These are phyloP conservation scores for Tetranychus urticae DNA, from an alignment of 1,140 invertebrate species.

Conservation along the genomic window DNA sequence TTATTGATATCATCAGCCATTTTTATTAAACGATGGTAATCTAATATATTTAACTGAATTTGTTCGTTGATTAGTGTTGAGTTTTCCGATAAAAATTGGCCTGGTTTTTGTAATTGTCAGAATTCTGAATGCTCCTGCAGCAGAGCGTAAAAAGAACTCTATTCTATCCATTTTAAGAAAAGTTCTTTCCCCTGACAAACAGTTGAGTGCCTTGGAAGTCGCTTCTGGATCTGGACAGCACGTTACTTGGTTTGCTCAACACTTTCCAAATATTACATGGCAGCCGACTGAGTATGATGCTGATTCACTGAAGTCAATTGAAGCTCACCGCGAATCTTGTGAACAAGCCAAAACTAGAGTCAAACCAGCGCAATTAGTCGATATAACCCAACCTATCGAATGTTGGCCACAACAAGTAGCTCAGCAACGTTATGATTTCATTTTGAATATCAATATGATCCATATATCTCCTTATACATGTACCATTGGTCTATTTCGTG, in stretches of 20 bases:
- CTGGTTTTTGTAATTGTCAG: too few relatives aligned
- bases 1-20: too few relatives aligned
- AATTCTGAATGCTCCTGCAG: not conserved
- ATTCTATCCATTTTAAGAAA: slow-evolving; percentile 42
- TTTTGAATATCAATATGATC: slow-evolving; percentile 62
- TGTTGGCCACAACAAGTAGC: slow-evolving; percentile 24
- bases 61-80: too few relatives aligned
- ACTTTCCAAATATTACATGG: slow-evolving; percentile 43
- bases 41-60: too few relatives aligned
- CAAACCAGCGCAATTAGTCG: slow-evolving; percentile 32
- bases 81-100: too few relatives aligned
- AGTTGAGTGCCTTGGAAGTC: slow-evolving; percentile 30
- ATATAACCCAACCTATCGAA: slow-evolving; percentile 32
- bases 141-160: slow-evolving; percentile 43
- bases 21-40: too few relatives aligned
- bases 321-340: too few relatives aligned
- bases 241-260: slow-evolving; percentile 40
- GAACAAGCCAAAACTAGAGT: too few relatives aligned
- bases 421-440: slow-evolving; percentile 33
- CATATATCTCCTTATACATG: slow-evolving; percentile 47
- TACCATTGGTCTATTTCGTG: slow-evolving; percentile 42
- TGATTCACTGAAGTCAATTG: too few relatives aligned
- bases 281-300: too few relatives aligned
- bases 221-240: slow-evolving; percentile 36
- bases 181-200: slow-evolving; percentile 2